Conservation (phyloP, 2,888 invertebrate genomes). For the Brenthis hecate region DNA sequence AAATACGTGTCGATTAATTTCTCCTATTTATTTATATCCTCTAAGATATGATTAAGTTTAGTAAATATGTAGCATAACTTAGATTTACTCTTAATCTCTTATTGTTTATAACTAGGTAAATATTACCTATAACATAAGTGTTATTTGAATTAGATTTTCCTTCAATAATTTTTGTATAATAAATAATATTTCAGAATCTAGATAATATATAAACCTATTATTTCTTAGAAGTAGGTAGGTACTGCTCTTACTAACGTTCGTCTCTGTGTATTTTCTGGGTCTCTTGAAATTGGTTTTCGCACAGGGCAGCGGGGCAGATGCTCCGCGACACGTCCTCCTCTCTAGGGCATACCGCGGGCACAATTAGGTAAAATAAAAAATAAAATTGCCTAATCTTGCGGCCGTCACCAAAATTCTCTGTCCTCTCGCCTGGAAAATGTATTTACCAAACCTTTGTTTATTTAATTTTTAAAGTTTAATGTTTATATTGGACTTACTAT, state of each 20-base stretch:
- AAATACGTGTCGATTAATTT: too few relatives aligned
- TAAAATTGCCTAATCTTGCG: conserved; percentile 57
- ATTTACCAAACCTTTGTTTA: conserved; percentile 3
- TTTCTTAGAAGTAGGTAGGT: not conserved
- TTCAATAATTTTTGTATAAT: too few relatives aligned
- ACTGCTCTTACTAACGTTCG: conserved; percentile 30
- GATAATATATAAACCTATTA: not conserved
- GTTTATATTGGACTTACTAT: not conserved
- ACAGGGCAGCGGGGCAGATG: conserved; percentile 58
- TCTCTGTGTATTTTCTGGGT: conserved; percentile 63
- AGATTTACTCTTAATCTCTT: too few relatives aligned
- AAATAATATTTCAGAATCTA: too few relatives aligned
- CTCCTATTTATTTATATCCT: too few relatives aligned
- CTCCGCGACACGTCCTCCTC: conserved; percentile 71
- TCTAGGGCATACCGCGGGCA: conserved; percentile 68
- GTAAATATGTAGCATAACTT: too few relatives aligned
- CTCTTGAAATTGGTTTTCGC: conserved; percentile 74
- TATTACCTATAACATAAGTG: too few relatives aligned
- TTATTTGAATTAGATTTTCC: too few relatives aligned
- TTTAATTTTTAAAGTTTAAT: conserved; percentile 1
- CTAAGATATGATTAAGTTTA: too few relatives aligned
- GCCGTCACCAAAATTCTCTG: conserved; percentile 22
- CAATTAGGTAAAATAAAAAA: conserved; percentile 74
- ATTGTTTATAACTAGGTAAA: too few relatives aligned
- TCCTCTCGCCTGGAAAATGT: conserved; percentile 18